Evolutionary conservation across 2,113 vertebrate genomes (phyloP), one percentile per base, ranked within the genome.

Genomic region (Quiscalus mexicanus): DNA sequence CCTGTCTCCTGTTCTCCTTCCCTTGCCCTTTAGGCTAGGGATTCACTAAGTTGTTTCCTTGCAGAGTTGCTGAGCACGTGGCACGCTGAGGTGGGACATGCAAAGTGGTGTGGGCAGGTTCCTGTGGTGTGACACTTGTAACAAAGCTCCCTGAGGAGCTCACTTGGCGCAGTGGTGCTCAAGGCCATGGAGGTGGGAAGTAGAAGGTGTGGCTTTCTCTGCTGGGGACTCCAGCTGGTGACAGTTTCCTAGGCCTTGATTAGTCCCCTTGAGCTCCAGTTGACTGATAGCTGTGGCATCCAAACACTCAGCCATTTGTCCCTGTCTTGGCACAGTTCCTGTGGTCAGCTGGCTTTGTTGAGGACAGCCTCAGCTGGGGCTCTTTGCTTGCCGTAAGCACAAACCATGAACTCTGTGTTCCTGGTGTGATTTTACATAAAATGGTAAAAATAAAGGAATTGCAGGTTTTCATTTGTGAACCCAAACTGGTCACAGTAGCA

Each of bases 31-130:
- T 25, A 76, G 58, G 50, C 19, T 33, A 23, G 53, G 53, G 35
- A 25, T 79, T 64, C 2, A 0, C 33, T 3, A 1, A n/a, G 19
- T 3, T 49, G 16, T 75, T 82, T 68, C 44, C 19, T 63, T 75
- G 25, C 37, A 10, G 80, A 4, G 7, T 13, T 47, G 4, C 18
- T 15, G 50, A 35, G 69, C 0, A 0, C 22, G 10, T 0, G 1
- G 35, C 22, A 5, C 0, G 1, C 37, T 45, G 41, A 23, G 13
- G 19, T 55, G 37, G 56, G 22, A 45, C 14, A 2, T 1, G 1
- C 9, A 30, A 2, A 59, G 15, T 22, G 35, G 6, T 2, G 37
- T 33, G 27, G 9, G 15, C 58, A 39, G 39, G 27, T 83, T 65
- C 39, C 55, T 53, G 41, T 3, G 6, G 5, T 47, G 28, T 42